A percentile compares a stretch with the other conserved stretches of the same genome.
Conservation (phyloP, 2,797 vertebrate species). For the Sebastes itinus region DNA sequence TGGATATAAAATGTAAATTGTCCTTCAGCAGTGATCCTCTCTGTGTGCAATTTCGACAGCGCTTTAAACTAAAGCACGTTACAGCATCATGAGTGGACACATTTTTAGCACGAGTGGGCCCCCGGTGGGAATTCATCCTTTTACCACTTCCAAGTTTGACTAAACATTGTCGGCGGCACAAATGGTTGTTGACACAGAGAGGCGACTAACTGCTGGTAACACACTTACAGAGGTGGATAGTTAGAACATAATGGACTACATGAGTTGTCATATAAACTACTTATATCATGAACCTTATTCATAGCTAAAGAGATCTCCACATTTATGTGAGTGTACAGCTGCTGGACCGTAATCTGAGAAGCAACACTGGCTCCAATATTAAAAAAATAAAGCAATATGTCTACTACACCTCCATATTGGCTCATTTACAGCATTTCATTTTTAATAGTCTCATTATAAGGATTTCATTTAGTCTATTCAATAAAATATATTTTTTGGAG, state of each 20-base stretch:
- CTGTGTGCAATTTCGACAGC: background rate
- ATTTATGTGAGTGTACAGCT: background rate
- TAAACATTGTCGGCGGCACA: conserved; percentile 12
- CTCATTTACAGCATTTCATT: background rate
- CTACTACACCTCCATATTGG: background rate
- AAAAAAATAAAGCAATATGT: background rate
- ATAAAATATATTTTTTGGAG: background rate
- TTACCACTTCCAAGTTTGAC: conserved; percentile 11
- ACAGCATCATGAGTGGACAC: conserved; percentile 22
- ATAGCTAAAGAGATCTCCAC: background rate
- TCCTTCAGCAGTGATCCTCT: background rate
- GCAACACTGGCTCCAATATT: background rate
- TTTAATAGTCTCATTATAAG: conserved; percentile 12
- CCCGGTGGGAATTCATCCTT: background rate
- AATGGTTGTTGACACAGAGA: conserved; percentile 34
- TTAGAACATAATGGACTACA: conserved; percentile 2
- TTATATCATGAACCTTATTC: background rate
- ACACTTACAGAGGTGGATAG: background rate
- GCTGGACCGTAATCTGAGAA: background rate
- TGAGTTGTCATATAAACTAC: background rate
- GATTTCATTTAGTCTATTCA: background rate
- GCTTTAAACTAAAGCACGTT: conserved; percentile 8
- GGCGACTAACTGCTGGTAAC: background rate
- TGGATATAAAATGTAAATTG: background rate
- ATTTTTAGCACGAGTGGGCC: conserved; percentile 33